These are phyloP conservation scores for Orgyia antiqua DNA, from an alignment of 2,888 invertebrate species.

Conservation along the genomic window DNA sequence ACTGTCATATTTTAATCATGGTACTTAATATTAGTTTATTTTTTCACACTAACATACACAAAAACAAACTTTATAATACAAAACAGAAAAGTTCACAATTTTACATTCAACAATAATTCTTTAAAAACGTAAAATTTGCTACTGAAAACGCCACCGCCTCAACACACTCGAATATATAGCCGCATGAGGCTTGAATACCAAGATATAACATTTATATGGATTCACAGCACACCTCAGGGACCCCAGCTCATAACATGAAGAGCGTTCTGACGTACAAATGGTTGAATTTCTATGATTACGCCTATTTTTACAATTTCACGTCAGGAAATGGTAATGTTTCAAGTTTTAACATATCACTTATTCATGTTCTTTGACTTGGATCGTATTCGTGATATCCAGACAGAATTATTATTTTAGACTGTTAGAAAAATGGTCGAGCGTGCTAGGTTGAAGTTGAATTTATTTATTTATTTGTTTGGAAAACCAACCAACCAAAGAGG, in stretches of 20 bases:
- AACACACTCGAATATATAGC: constrained; percentile 21
- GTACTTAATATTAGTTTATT: no score
- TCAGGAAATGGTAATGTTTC: not conserved
- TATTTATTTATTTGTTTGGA: no score
- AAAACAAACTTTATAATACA: no score
- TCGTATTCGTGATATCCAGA: constrained; percentile 3
- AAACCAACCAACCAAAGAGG: no score
- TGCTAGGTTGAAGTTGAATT: no score
- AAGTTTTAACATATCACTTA: constrained; percentile 3
- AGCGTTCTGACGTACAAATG: constrained; percentile 23
- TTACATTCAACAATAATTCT: not conserved
- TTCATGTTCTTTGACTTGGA: constrained; percentile 3
- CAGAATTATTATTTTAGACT: no score
- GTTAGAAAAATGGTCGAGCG: no score
- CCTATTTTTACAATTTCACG: constrained; percentile 18
- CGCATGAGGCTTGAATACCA: constrained; percentile 10
- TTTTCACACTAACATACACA: no score
- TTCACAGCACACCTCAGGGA: constrained; percentile 25
- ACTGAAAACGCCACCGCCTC: constrained; percentile 4
- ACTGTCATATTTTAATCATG: no score
- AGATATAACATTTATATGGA: constrained; percentile 26
- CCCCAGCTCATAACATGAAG: constrained; percentile 17
- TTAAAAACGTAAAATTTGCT: not conserved
- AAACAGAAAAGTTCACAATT: not conserved
- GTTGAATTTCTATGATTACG: constrained; percentile 25